Conservation (phyloP, 2,888 invertebrate genomes). For the Sycophila texana region DNA sequence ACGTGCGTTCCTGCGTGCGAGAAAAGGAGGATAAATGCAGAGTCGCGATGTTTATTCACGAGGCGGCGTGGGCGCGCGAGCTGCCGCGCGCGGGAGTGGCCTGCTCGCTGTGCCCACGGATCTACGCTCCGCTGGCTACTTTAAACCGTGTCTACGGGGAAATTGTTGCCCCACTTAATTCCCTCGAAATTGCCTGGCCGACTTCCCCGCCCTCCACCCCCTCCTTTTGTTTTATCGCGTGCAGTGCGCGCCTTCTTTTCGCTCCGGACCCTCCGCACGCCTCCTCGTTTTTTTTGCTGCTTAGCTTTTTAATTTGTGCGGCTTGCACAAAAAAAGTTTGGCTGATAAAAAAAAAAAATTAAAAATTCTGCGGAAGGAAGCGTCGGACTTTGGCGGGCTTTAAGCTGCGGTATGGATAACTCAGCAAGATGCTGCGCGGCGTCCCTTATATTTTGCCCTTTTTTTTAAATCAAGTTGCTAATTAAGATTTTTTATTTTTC, state of each 20-base stretch:
- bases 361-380: conserved; percentile 26
- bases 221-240: conserved; percentile 46
- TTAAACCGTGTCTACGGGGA: conserved; percentile 65
- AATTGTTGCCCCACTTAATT: conserved; percentile 65
- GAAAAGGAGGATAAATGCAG: background rate
- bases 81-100: conserved; percentile 62
- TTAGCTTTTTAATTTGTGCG: conserved; percentile 41
- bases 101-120: conserved; percentile 68
- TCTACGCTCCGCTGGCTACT: conserved; percentile 67
- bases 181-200: conserved; percentile 57
- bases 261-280: background rate
- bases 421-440: background rate
- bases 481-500: too few relatives aligned
- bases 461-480: too few relatives aligned
- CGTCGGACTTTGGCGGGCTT: conserved; percentile 25
- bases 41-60: conserved; percentile 55
- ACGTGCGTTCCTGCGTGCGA: background rate
- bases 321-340: conserved; percentile 4
- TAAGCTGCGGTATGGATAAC: background rate
- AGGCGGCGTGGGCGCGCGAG: conserved; percentile 10
- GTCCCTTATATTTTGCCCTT: too few relatives aligned
- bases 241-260: conserved; percentile 21
- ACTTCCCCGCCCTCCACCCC: conserved; percentile 44
- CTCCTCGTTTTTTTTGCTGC: conserved; percentile 10
- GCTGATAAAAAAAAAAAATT: conserved; percentile 15